phyloP scores from a whole-genome alignment of 2,888 invertebrate genomes.

The Drosophila birchii region DNA sequence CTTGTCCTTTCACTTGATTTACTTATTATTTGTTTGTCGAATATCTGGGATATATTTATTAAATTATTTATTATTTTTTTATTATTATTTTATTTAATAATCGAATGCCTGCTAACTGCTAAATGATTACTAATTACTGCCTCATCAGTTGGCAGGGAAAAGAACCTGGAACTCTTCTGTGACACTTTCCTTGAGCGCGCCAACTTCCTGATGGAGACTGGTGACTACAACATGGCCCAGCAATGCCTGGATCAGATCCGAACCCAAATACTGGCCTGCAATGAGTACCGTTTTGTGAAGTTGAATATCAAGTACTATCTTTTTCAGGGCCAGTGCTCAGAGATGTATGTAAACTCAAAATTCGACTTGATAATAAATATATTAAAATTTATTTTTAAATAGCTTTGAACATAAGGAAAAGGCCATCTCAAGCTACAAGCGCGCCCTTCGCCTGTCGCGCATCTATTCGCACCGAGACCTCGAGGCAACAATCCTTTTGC shows the following conservation, averaged over 20 bases:
- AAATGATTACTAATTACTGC: not conserved
- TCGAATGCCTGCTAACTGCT: not conserved
- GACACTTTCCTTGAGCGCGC: constrained; percentile 66
- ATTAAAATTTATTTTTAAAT: too few relatives aligned
- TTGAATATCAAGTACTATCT: constrained; percentile 61
- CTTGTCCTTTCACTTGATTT: not conserved
- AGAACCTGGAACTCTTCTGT: constrained; percentile 66
- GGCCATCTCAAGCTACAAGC: constrained; percentile 61
- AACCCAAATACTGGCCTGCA: constrained; percentile 51
- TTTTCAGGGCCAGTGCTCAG: constrained; percentile 64
- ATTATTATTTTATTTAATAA: too few relatives aligned
- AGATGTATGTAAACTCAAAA: constrained; percentile 51
- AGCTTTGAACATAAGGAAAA: constrained; percentile 56
- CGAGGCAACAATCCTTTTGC: constrained; percentile 69
- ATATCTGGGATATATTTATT: not conserved
- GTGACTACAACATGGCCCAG: constrained; percentile 61
- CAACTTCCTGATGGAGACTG: constrained; percentile 65
- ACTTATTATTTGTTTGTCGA: not conserved
- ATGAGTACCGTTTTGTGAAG: constrained; percentile 54
- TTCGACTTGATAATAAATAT: not conserved
- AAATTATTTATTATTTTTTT: too few relatives aligned
- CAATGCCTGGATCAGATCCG: constrained; percentile 64
- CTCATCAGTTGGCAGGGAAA: constrained; percentile 64
- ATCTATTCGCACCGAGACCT: constrained; percentile 47
- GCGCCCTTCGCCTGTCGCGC: constrained; percentile 61